phyloP scores from a whole-genome alignment of 2,797 vertebrate genomes.

The Astyanax mexicanus region DNA sequence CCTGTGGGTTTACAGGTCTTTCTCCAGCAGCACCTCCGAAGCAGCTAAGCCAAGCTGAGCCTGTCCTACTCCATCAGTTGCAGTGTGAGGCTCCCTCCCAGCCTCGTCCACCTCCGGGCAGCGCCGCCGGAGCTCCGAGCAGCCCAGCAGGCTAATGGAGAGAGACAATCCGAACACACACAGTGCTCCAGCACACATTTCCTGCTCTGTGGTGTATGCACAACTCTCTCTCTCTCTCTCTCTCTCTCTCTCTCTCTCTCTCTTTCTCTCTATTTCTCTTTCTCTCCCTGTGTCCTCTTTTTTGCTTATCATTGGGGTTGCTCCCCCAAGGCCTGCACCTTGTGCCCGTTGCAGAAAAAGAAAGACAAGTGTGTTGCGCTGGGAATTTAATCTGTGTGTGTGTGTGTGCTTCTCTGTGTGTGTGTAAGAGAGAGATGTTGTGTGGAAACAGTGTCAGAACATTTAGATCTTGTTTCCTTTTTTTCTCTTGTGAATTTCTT shows the following conservation, averaged over 20 bases:
- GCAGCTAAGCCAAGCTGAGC: neutral
- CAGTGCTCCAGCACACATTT: conserved; percentile 29
- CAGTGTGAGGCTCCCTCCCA: neutral
- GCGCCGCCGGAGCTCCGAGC: neutral
- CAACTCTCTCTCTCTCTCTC: conserved; percentile 24
- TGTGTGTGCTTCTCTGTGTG: conserved; percentile 8
- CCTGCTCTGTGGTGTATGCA: conserved; percentile 19
- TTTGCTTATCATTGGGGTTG: conserved; percentile 25
- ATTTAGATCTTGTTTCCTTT: conserved; percentile 1
- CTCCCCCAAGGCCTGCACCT: conserved; percentile 15
- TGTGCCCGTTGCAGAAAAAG: conserved; percentile 16
- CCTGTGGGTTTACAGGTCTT: neutral
- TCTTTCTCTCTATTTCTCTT: too few relatives aligned
- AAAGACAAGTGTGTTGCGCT: neutral
- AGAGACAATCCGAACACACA: conserved; percentile 36
- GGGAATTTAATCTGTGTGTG: conserved; percentile 1
- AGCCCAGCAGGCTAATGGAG: conserved; percentile 26
- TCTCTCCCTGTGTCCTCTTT: conserved; percentile 29
- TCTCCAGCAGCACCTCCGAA: neutral
- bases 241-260: conserved; percentile 27
- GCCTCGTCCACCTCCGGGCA: conserved; percentile 9
- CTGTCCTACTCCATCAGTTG: conserved; percentile 5
- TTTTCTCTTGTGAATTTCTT: neutral
- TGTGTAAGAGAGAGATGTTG: neutral
- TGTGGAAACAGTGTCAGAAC: neutral